Conservation (phyloP, 2,888 invertebrate species). For the Urechis unicinctus region DNA sequence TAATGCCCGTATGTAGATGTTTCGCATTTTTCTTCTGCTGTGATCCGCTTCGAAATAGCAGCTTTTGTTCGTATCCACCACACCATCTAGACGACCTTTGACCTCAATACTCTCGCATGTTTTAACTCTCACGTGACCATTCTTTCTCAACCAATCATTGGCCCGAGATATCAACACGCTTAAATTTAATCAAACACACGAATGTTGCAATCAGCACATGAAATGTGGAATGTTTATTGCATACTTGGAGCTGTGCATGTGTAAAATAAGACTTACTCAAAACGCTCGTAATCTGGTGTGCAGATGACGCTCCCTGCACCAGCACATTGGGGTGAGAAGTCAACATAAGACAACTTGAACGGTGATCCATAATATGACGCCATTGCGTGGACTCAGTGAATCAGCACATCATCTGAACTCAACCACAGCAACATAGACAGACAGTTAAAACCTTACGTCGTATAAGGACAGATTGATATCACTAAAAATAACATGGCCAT, state of each 20-base stretch:
- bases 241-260: neutral
- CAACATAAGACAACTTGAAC: slow-evolving; percentile 24
- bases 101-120: slow-evolving; percentile 27
- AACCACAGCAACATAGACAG: no score
- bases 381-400: no score
- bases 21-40: slow-evolving; percentile 21
- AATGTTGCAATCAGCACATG: no score
- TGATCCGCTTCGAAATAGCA: slow-evolving; percentile 26
- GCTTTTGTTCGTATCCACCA: slow-evolving; percentile 26
- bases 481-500: no score
- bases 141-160: slow-evolving; percentile 22
- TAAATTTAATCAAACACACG: no score
- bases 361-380: neutral
- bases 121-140: slow-evolving; percentile 17
- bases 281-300: slow-evolving; percentile 24
- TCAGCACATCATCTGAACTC: no score
- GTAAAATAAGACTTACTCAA: slow-evolving; percentile 21
- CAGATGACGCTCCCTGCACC: slow-evolving; percentile 25
- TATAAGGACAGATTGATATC: no score
- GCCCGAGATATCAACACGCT: slow-evolving; percentile 22
- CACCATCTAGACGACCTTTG: slow-evolving; percentile 25
- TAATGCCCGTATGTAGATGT: slow-evolving; percentile 26
- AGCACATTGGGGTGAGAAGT: slow-evolving; percentile 24
- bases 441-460: no score
- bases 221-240: neutral